Percentiles rank a stretch among this genome's conserved stretches.
phyloP scores from a whole-genome alignment of 2,888 invertebrate species.

The Zaprionus bogoriensis region DNA sequence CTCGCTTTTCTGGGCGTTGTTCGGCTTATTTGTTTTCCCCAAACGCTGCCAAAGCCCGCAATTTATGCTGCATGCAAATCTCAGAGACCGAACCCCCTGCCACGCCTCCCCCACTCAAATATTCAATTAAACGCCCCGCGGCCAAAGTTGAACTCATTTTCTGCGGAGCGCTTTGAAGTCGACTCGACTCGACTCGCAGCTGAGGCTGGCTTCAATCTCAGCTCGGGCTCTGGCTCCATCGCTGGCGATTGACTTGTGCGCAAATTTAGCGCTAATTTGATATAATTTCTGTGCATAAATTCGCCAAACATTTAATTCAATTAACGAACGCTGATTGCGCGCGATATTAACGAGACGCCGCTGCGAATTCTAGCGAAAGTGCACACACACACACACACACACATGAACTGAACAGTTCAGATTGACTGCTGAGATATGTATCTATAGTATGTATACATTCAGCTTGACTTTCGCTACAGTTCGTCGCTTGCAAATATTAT shows the following conservation, averaged over 20 bases:
- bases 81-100: slow-evolving; percentile 11
- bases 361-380: slow-evolving; percentile 54
- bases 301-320: slow-evolving; percentile 65
- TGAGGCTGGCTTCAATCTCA: background rate
- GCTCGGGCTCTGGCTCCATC: background rate
- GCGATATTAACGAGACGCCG: background rate
- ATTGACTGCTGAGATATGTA: background rate
- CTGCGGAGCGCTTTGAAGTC: slow-evolving; percentile 59
- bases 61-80: slow-evolving; percentile 58
- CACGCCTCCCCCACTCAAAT: slow-evolving; percentile 39
- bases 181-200: background rate
- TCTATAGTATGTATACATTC: too few species aligned
- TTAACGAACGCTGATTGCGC: slow-evolving; percentile 44
- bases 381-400: background rate
- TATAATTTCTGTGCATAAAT: slow-evolving; percentile 69
- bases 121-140: slow-evolving; percentile 79
- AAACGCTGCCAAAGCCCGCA: slow-evolving; percentile 20
- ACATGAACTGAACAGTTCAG: background rate
- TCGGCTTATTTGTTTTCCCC: slow-evolving; percentile 56
- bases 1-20: slow-evolving; percentile 58
- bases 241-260: slow-evolving; percentile 39
- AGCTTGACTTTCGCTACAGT: background rate
- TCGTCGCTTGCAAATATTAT: background rate
- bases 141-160: slow-evolving; percentile 63
- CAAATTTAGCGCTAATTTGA: slow-evolving; percentile 70